phyloP scores from a whole-genome alignment of 2,888 invertebrate species.

The Cylloceria caligata region DNA sequence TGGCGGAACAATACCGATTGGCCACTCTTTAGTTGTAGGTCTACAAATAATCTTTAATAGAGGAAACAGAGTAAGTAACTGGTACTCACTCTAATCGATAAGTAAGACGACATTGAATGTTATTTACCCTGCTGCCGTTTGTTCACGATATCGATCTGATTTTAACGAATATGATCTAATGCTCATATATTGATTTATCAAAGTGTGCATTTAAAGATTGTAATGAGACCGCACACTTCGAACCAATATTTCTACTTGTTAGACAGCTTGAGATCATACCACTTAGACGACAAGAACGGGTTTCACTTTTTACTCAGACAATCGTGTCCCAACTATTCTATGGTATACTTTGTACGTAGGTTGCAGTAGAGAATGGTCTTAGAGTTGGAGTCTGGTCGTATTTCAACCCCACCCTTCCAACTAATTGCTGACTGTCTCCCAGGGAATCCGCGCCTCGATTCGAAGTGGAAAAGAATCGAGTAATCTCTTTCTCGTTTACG shows the following conservation, averaged over 20 bases:
- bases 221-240: not conserved
- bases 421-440: constrained; percentile 52
- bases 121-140: too few species aligned
- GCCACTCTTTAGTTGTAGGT: not conserved
- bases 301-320: not conserved
- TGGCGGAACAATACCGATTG: not conserved
- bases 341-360: not conserved
- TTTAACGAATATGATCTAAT: not conserved
- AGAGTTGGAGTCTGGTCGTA: constrained; percentile 1
- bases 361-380: constrained; percentile 1
- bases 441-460: constrained; percentile 41
- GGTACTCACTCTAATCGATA: too few species aligned
- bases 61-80: not conserved
- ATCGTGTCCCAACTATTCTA: not conserved
- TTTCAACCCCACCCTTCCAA: constrained; percentile 1
- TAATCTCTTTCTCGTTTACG: constrained; percentile 61
- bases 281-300: not conserved
- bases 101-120: too few species aligned
- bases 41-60: not conserved
- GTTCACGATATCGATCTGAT: not conserved
- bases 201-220: not conserved
- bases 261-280: not conserved
- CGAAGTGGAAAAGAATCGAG: constrained; percentile 62
- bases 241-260: not conserved
- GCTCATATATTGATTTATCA: not conserved